Percentiles rank a stretch among this genome's conserved stretches.
phyloP scores from a whole-genome alignment of 1,140 invertebrate genomes.

The Dinoponera quadriceps region DNA sequence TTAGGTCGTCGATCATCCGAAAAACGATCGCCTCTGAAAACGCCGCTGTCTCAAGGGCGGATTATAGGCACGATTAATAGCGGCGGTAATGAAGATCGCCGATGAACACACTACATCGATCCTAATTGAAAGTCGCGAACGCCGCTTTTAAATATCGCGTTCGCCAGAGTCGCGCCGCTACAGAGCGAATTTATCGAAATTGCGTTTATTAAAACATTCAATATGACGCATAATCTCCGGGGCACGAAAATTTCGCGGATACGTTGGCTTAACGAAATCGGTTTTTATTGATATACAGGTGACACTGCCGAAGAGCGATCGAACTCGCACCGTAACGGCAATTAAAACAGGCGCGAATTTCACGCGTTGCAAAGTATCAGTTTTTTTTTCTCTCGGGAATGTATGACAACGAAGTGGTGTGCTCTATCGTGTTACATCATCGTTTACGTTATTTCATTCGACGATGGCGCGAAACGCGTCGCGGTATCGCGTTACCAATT shows the following conservation, averaged over 20 bases:
- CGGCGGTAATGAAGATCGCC: constrained; percentile 11
- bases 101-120: constrained; percentile 3
- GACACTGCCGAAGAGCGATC: no score
- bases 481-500: constrained; percentile 47
- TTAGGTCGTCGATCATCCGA: constrained; percentile 45
- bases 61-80: constrained; percentile 48
- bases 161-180: background rate
- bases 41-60: background rate
- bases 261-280: background rate
- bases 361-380: background rate
- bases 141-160: background rate
- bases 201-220: constrained; percentile 14
- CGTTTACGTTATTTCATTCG: constrained; percentile 35
- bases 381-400: background rate
- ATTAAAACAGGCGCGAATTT: constrained; percentile 17
- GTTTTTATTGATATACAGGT: background rate
- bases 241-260: background rate
- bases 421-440: constrained; percentile 25
- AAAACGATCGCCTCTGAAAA: background rate
- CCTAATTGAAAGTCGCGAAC: background rate
- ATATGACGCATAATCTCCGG: background rate
- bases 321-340: background rate
- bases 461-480: background rate
- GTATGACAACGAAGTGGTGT: background rate
- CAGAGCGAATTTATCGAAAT: constrained; percentile 12